Evolutionary conservation across 53 echinoderm and acorn worm genomes (phyloP).

Genomic region (Arbacia lixula): DNA sequence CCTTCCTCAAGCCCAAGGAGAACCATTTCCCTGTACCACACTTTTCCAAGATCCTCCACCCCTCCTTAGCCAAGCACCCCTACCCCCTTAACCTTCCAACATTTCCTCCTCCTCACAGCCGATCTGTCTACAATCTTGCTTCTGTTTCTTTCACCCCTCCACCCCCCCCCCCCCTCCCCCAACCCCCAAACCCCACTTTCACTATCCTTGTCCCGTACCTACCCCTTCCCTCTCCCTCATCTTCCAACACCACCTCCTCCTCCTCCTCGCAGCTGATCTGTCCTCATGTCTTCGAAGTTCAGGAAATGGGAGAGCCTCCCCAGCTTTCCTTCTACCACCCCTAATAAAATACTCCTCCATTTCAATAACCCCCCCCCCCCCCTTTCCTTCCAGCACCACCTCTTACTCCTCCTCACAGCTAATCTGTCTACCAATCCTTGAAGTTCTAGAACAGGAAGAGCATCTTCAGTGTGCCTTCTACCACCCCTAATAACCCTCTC

Average conservation of each 20-base stretch:
- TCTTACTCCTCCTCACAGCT: neutral
- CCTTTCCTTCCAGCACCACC: neutral
- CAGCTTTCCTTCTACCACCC: too few species aligned
- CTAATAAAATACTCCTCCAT: too few species aligned
- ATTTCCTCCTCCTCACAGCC: too few species aligned
- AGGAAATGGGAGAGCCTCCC: neutral
- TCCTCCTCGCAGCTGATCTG: constrained; percentile 22
- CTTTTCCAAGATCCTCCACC: too few species aligned
- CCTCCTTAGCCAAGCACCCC: too few species aligned
- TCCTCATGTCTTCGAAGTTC: constrained; percentile 67
- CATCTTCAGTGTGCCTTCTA: constrained; percentile 62
- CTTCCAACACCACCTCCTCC: neutral
- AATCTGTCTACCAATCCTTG: neutral
- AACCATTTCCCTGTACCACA: too few species aligned
- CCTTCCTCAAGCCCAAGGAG: too few species aligned
- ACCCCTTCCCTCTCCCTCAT: too few species aligned
- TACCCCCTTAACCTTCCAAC: too few species aligned
- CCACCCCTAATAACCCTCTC: constrained; percentile 26
- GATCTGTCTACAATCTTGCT: neutral
- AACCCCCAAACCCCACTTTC: too few species aligned
- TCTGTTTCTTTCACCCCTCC: neutral
- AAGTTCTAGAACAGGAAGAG: constrained; percentile 67
- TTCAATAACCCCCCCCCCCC: too few species aligned
- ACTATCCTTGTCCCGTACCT: too few species aligned
- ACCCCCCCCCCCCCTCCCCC: neutral